Evolutionary conservation across 2,797 vertebrate species (phyloP), one percentile per base, ranked within the genome.

Genomic region (Pseudochaenichthys georgianus): DNA sequence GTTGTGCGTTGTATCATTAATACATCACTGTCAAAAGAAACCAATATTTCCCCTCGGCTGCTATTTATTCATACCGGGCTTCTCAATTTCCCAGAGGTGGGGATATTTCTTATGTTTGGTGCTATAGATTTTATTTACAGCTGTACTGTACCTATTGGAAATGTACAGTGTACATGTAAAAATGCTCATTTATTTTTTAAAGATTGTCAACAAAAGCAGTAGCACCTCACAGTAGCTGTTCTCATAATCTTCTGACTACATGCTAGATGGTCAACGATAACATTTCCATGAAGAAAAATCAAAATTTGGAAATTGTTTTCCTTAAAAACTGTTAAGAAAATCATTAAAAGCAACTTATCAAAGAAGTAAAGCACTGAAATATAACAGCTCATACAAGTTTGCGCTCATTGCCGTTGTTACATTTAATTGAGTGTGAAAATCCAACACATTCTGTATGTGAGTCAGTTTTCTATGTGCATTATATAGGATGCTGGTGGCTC

Each of bases 21-120:
- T 89, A 43, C 51, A 80, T 87, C 87, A 90, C 79, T 85, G 80
- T 85, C 86, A 88, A 19, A 60, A 77, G 61, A 68, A 78, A 77
- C 57, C 54, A 70, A 67, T 78, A 75, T 67, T 70, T 54, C 46
- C 63, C 57, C 46, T 4, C 3, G 19, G 75, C 76, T 84, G 61
- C 63, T 67, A 10, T 85, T 81, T 64, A 68, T 70, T 77, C 51
- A 80, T 51, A 21, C 19, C 3, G 11, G 43, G 51, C 28, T 50
- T 23, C 42, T 63, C 15, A 11, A 6, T 42, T 73, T 58, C 48
- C 57, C 31, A 3, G 43, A 63, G 55, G 51, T 12, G 19, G 58
- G 52, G 16, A 10, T 64, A 64, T 78, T 42, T 72, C 17, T 53
- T 41, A 81, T 74, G 31, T 64, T 64, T 70, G 17, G 5, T 46